Percentiles rank a stretch among this genome's conserved stretches.
These are phyloP conservation scores for Sicus ferrugineus DNA, from an alignment of 2,888 invertebrate genomes.

Conservation along the genomic window DNA sequence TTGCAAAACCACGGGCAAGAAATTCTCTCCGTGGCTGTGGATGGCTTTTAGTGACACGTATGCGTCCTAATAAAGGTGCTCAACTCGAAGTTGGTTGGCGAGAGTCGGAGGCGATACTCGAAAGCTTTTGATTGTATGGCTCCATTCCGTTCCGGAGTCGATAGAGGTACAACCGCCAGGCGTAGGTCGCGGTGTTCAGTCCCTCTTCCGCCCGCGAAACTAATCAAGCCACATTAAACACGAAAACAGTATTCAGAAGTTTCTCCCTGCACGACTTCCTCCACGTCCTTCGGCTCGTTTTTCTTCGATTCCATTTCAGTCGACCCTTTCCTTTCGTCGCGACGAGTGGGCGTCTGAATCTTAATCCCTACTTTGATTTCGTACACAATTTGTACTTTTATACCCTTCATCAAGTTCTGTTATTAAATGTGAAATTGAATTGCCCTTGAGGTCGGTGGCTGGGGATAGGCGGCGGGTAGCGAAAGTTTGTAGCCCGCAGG, in stretches of 20 bases:
- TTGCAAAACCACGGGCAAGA: too few relatives aligned
- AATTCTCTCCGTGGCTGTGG: too few relatives aligned
- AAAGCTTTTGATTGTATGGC: constrained; percentile 9
- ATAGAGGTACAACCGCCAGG: background rate
- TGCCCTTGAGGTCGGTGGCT: background rate
- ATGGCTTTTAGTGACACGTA: too few relatives aligned
- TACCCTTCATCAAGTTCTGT: constrained; percentile 2
- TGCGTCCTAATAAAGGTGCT: too few relatives aligned
- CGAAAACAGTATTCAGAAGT: constrained; percentile 7
- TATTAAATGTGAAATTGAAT: constrained; percentile 24
- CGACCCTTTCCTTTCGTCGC: background rate
- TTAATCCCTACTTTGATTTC: constrained; percentile 27
- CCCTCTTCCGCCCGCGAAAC: constrained; percentile 1
- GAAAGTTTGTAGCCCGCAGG: background rate
- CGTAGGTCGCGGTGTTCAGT: background rate
- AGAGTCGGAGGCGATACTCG: background rate
- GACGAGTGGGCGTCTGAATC: constrained; percentile 14
- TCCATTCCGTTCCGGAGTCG: constrained; percentile 1
- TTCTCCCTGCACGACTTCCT: background rate
- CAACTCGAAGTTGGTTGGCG: too few relatives aligned
- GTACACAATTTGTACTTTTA: constrained; percentile 20
- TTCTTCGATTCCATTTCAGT: background rate
- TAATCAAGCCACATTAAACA: constrained; percentile 30
- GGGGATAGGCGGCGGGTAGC: too few relatives aligned
- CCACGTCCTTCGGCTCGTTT: background rate